Conservation (phyloP, 2,113 vertebrate genomes). For the Clinocottus analis region DNA sequence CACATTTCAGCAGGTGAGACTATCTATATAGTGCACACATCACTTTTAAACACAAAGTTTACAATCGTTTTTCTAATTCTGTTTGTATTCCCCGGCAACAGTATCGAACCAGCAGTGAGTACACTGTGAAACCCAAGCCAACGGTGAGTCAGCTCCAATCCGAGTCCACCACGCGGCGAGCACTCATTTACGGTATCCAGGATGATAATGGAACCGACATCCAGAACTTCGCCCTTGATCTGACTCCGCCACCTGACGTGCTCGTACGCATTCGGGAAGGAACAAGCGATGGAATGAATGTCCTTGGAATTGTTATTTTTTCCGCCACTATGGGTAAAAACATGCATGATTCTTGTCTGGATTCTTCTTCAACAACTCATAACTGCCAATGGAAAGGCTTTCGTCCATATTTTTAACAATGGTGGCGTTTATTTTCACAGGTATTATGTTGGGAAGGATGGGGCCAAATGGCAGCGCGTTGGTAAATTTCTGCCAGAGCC, state of each 20-base stretch:
- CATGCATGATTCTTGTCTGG: background rate
- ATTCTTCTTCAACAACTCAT: background rate
- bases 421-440: conserved; percentile 70
- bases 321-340: conserved; percentile 95
- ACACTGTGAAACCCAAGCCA: conserved; percentile 85
- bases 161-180: conserved; percentile 82
- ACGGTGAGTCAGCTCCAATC: conserved; percentile 66
- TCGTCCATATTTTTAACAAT: background rate
- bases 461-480: conserved; percentile 92
- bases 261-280: conserved; percentile 91
- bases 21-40: background rate
- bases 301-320: conserved; percentile 97
- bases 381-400: background rate
- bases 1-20: conserved; percentile 95
- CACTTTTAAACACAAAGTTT: background rate
- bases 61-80: background rate
- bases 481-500: conserved; percentile 97
- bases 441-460: conserved; percentile 98
- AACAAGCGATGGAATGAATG: conserved; percentile 96
- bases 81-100: conserved; percentile 67
- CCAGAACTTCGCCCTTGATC: conserved; percentile 94
- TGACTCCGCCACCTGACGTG: conserved; percentile 93
- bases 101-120: conserved; percentile 93
- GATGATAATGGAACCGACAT: conserved; percentile 91
- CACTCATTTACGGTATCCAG: conserved; percentile 91